These are phyloP conservation scores for Epinephelus fuscoguttatus DNA, from an alignment of 2,113 vertebrate genomes.

Conservation along the genomic window DNA sequence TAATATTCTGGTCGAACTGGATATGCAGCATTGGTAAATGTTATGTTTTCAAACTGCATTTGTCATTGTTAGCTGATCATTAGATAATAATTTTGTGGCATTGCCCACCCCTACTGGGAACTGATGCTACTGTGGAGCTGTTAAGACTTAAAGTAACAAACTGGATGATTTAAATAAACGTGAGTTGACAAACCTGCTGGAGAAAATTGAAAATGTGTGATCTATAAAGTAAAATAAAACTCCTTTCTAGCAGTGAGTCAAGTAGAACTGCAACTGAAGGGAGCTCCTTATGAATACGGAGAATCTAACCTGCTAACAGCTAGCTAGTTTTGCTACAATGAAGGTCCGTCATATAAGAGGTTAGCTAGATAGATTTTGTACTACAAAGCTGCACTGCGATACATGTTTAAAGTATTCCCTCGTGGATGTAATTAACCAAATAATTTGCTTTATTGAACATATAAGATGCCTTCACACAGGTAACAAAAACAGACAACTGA, in stretches of 20 bases:
- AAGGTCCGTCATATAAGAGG: not conserved
- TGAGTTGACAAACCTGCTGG: too few relatives aligned
- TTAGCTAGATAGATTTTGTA: not conserved
- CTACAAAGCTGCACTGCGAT: not conserved
- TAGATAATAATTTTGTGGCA: too few relatives aligned
- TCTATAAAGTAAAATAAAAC: not conserved
- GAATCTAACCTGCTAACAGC: not conserved
- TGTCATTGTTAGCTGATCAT: too few relatives aligned
- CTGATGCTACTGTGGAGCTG: too few relatives aligned
- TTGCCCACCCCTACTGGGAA: too few relatives aligned
- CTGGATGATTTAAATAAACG: not conserved
- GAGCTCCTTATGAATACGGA: not conserved
- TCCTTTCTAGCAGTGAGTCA: not conserved
- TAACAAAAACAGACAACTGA: slow-evolving; percentile 88
- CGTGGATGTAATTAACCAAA: slow-evolving; percentile 71
- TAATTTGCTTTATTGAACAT: slow-evolving; percentile 83
- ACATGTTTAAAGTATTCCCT: slow-evolving; percentile 52
- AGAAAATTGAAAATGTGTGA: not conserved
- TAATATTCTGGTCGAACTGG: too few relatives aligned
- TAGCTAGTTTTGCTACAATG: not conserved
- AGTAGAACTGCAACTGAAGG: not conserved
- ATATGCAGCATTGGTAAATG: too few relatives aligned
- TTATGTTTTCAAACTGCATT: too few relatives aligned
- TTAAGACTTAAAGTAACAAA: not conserved
- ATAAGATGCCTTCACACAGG: slow-evolving; percentile 82